Evolutionary conservation across 2,888 invertebrate genomes (phyloP), one percentile per base, ranked within the genome.

Genomic region (Erebia aethiops): DNA sequence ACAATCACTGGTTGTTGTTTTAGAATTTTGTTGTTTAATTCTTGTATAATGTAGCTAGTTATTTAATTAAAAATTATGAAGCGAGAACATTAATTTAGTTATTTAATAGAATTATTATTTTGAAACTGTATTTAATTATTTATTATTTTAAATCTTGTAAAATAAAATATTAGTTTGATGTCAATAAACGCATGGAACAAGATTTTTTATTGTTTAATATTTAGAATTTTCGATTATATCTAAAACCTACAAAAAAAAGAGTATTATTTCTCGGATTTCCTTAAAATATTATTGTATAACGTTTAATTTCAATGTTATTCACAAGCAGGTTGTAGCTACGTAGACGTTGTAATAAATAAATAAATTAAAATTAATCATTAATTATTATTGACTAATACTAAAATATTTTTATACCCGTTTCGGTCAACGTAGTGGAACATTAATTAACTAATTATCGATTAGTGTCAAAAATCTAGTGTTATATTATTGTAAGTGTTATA

Each of bases 361-460:
- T 54, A 13, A 61, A 61, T 16, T 60, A 60, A 16, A n/a, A 21
- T n/a, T 61, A 43, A 61, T 14, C 14, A 13, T 61, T 61, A 43
- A 61, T 46, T 18, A 13, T 46, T 16, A 46, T 71, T 71, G 73
- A 51, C 60, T 69, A 71, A 46, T 71, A 69, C 74, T 76, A 56
- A 74, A 75, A 76, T 79, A 79, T 79, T 79, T 79, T 79, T 79
- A 71, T 79, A 79, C 78, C 75, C 74, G 72, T 77, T 77, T 77
- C 74, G 63, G 54, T 74, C 56, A 51, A 72, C 46, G 56, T 66
- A 66, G 66, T 46, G 56, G 18, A 56, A 46, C 46, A 46, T 46
- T 62, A 18, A 66, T 71, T 69, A 54, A 10, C 9, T 51, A 66
- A 63, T 21, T 69, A 72, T 70, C 16, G 69, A 66, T 66, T 77